Conservation (phyloP, 64 coral and sea anemone genomes). For the Porites lutea region DNA sequence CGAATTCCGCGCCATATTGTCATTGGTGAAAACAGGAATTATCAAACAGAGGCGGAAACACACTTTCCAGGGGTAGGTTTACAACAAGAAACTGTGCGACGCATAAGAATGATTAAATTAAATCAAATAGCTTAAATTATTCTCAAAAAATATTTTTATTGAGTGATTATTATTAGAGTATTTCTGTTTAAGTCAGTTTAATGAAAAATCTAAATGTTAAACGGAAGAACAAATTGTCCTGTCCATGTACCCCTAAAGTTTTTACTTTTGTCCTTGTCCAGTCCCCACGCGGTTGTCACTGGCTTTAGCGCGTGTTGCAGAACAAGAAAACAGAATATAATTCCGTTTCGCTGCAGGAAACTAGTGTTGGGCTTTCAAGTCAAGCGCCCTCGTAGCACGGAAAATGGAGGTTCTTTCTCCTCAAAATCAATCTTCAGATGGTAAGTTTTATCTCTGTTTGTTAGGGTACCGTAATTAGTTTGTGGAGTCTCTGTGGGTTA, state of each 20-base stretch:
- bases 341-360: constrained; percentile 46
- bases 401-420: constrained; percentile 48
- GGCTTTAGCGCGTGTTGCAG: constrained; percentile 35
- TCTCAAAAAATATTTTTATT: not conserved
- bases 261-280: not conserved
- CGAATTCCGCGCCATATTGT: constrained; percentile 38
- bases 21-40: not conserved
- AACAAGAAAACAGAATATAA: constrained; percentile 20
- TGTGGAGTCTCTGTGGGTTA: not conserved
- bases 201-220: not conserved
- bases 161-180: not conserved
- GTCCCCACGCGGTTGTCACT: constrained; percentile 48
- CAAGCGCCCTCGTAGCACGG: not conserved
- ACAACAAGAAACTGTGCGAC: not conserved
- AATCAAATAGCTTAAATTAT: not conserved
- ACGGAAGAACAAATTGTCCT: not conserved
- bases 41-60: not conserved
- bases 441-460: not conserved
- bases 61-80: not conserved
- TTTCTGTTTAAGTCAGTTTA: not conserved
- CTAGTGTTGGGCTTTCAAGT: not conserved
- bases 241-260: not conserved
- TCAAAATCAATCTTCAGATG: constrained; percentile 19
- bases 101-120: not conserved
- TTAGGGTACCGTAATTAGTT: not conserved